These are phyloP conservation scores for Chydorus sphaericus DNA, from an alignment of 2,888 invertebrate genomes.

Conservation along the genomic window DNA sequence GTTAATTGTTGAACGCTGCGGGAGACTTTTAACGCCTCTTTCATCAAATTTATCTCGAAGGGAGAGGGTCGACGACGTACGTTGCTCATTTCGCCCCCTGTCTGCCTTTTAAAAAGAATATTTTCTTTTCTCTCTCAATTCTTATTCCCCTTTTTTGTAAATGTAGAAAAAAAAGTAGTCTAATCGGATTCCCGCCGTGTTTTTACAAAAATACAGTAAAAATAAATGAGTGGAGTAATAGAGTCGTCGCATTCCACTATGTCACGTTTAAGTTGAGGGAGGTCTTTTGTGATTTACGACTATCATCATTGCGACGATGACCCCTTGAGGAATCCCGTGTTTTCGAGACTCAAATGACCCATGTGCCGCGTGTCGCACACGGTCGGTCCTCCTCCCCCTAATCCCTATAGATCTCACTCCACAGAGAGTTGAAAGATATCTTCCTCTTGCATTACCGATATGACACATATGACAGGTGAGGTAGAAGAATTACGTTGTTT, in stretches of 20 bases:
- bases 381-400: not conserved
- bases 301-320: not conserved
- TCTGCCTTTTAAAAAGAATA: not conserved
- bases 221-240: not conserved
- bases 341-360: not conserved
- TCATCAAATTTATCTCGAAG: constrained; percentile 1
- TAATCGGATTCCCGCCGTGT: not conserved
- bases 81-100: not conserved
- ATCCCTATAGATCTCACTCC: too few species aligned
- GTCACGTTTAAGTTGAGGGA: constrained; percentile 2
- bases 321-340: not conserved
- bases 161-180: not conserved
- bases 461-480: not conserved
- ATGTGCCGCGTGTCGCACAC: not conserved
- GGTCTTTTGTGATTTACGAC: constrained; percentile 4
- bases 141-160: not conserved
- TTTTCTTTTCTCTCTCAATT: too few species aligned
- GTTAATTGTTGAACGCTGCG: constrained; percentile 1
- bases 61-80: not conserved
- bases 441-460: not conserved
- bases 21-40: constrained; percentile 6
- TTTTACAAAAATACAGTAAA: not conserved
- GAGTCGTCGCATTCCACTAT: not conserved
- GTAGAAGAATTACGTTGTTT: constrained; percentile 4
- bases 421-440: not conserved